Evolutionary conservation across 2,113 vertebrate species (phyloP).

Genomic region (Syrmaticus mikado): DNA sequence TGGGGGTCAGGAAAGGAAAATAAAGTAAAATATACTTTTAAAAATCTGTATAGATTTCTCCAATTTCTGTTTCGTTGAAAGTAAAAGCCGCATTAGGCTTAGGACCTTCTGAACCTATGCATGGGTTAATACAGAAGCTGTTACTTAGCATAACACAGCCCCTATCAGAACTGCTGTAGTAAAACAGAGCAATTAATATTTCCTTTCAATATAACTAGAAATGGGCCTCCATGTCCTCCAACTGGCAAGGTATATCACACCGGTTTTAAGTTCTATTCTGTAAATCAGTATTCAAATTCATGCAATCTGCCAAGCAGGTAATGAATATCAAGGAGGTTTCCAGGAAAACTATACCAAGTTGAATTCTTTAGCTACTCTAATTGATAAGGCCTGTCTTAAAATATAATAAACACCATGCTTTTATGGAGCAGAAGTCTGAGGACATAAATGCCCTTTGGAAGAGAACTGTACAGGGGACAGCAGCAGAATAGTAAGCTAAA

Average conservation of each 20-base stretch:
- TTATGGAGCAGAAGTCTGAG: background rate
- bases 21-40: background rate
- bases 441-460: background rate
- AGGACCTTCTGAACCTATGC: background rate
- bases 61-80: background rate
- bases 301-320: background rate
- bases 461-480: background rate
- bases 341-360: background rate
- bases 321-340: conserved; percentile 27
- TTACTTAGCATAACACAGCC: background rate
- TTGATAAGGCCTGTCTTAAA: background rate
- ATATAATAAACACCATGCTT: background rate
- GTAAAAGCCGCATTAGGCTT: background rate
- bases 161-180: background rate
- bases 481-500: background rate
- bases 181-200: background rate
- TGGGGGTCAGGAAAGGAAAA: background rate
- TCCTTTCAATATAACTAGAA: conserved; percentile 31
- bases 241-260: background rate
- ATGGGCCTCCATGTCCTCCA: background rate
- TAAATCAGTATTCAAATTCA: conserved; percentile 30
- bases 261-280: background rate
- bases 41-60: background rate
- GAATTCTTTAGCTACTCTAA: conserved; percentile 3
- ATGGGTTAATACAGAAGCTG: background rate